phyloP scores from a whole-genome alignment of 2,888 invertebrate genomes.

The Meteorus cinctellus region DNA sequence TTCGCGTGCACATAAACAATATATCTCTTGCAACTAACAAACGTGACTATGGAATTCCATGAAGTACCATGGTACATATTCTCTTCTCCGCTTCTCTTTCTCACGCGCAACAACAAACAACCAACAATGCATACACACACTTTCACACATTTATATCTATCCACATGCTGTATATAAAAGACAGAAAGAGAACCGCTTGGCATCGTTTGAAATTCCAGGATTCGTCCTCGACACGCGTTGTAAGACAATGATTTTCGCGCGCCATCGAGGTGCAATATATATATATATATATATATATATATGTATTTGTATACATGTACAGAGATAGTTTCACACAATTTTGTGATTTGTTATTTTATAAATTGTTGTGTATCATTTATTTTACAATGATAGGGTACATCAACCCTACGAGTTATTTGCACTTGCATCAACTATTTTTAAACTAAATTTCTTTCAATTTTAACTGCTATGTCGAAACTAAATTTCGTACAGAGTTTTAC shows the following conservation, averaged over 20 bases:
- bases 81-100: constrained; percentile 54
- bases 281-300: too few relatives aligned
- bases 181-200: constrained; percentile 26
- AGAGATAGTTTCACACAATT: too few relatives aligned
- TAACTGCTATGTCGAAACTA: too few relatives aligned
- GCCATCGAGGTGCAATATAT: not conserved
- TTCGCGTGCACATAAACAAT: constrained; percentile 59
- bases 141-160: not conserved
- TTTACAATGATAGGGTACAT: too few relatives aligned
- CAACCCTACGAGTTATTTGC: too few relatives aligned
- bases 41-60: constrained; percentile 61
- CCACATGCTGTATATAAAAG: not conserved
- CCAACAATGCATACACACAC: too few relatives aligned
- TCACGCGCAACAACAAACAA: constrained; percentile 54
- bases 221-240: constrained; percentile 47
- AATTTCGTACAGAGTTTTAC: too few relatives aligned
- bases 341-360: too few relatives aligned
- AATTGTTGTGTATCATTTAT: too few relatives aligned
- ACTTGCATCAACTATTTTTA: too few relatives aligned
- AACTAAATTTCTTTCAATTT: too few relatives aligned
- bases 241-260: not conserved
- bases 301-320: too few relatives aligned
- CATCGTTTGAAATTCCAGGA: constrained; percentile 53
- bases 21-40: constrained; percentile 60
- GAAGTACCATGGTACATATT: constrained; percentile 47